Base-by-base conservation (phyloP, 2,888 invertebrate genomes). In the Theretra japonica region DNA sequence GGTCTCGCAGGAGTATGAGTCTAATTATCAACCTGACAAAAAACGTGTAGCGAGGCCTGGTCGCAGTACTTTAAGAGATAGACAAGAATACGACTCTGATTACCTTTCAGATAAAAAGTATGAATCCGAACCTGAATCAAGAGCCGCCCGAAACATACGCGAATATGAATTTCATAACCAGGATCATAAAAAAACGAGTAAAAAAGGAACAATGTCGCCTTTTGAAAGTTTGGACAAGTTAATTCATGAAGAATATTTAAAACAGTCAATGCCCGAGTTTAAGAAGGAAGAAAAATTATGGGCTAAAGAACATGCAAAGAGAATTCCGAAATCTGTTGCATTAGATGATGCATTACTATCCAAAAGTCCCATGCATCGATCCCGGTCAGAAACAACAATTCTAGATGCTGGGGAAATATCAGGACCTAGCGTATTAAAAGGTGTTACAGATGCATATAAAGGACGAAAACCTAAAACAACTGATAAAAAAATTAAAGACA, bases 401-500 rank as follows among this genome's bases (percentile, higher is more conserved):
- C 25, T 30, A 56, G 56, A 25, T 17, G 30, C 19, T 33, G 56
- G 17, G 56, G 4, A 41, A 11, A n/a, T n/a, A 19, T 41, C n/a
- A 33, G 21, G 23, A 62, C 33, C n/a, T 21, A 33, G 41, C 11
- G 23, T 56, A n/a, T 23, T 56, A 33, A 41, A 62, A 65, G 25
- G 62, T 57, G 28, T 33, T 15, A 56, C 33, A 19, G 56, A 65
- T 15, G 33, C 65, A 23, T 62, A 65, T 62, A 65, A 15, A 33
- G 41, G 33, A 5, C 53, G 25, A 11, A 41, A 71, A 41, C 62
- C 5, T 2, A 23, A 71, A 33, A 41, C 56, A 70, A 60, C 33
- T 28, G 56, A 25, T 48, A 72, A 53, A n/a, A 70, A 69, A 33
- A 73, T 56, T 65, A 23, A 56, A 70, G 69, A 23, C 15, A 25